A percentile compares a stretch with the other conserved stretches of the same genome.
phyloP scores from a whole-genome alignment of 2,888 invertebrate species.

The Tenthredo livida region DNA sequence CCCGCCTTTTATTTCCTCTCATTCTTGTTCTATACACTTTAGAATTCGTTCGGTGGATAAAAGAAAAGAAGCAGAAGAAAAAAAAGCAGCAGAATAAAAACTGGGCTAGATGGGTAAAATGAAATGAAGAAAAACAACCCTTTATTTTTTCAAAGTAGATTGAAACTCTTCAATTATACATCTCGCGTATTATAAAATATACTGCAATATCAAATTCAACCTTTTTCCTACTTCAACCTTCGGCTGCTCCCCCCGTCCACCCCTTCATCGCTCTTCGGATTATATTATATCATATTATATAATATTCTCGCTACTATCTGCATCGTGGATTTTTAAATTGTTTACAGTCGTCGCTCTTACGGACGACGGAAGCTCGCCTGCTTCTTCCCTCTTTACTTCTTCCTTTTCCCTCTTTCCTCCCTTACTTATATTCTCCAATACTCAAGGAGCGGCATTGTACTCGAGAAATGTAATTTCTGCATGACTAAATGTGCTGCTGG shows the following conservation, averaged over 20 bases:
- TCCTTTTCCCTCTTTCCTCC: neutral
- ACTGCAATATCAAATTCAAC: neutral
- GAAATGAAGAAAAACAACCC: neutral
- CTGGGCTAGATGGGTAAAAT: neutral
- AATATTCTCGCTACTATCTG: constrained; percentile 1
- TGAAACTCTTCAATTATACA: neutral
- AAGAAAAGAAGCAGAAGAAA: neutral
- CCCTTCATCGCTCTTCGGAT: neutral
- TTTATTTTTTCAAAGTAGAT: constrained; percentile 1
- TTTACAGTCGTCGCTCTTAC: constrained; percentile 7
- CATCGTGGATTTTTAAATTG: neutral
- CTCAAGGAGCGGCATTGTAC: constrained; percentile 13
- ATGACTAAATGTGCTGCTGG: constrained; percentile 6
- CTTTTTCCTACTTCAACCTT: neutral
- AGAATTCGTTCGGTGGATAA: neutral
- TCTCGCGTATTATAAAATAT: neutral
- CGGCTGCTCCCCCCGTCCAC: neutral
- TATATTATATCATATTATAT: neutral
- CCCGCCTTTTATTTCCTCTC: neutral
- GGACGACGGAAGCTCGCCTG: neutral
- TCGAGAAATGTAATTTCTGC: constrained; percentile 25
- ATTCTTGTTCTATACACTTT: neutral
- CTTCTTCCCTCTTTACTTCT: neutral
- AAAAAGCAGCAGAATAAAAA: too few relatives aligned
- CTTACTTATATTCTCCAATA: neutral